Conservation (phyloP, 2,113 vertebrate species). For the Melanerpes aurifrons region DNA sequence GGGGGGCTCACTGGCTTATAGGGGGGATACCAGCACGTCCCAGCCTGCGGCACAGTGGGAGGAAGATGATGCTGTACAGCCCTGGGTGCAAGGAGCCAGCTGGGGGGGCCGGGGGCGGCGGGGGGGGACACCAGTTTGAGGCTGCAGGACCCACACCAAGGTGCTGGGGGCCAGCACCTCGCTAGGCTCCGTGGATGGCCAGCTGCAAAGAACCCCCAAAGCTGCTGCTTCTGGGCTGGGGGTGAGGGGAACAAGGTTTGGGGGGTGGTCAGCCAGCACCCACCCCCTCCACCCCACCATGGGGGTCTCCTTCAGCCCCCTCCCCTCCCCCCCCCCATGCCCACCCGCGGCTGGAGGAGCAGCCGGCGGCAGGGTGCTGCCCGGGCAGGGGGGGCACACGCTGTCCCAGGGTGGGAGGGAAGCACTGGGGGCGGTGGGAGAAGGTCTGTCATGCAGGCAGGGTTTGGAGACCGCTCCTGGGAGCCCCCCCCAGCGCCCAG, state of each 20-base stretch:
- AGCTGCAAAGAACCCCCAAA: neutral
- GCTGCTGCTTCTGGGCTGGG: neutral
- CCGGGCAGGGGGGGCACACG: neutral
- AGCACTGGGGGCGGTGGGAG: neutral
- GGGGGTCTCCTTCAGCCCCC: neutral
- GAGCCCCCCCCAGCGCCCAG: neutral
- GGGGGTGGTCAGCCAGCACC: fast-evolving
- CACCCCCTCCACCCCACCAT: no score
- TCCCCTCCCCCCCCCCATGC: neutral
- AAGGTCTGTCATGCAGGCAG: neutral
- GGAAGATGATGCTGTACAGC: neutral
- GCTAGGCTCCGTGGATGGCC: neutral
- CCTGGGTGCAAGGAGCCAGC: neutral
- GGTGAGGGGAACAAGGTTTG: neutral
- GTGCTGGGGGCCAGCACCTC: neutral
- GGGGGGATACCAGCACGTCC: neutral
- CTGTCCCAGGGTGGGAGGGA: neutral
- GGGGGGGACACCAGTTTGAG: neutral
- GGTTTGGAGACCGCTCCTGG: neutral
- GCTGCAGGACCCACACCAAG: neutral
- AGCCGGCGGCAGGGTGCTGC: neutral
- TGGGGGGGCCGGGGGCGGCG: neutral
- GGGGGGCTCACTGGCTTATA: neutral
- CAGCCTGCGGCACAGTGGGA: fast-evolving
- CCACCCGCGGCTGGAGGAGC: neutral